Evolutionary conservation across 2,113 vertebrate species (phyloP).

Genomic region (Vicugna pacos): DNA sequence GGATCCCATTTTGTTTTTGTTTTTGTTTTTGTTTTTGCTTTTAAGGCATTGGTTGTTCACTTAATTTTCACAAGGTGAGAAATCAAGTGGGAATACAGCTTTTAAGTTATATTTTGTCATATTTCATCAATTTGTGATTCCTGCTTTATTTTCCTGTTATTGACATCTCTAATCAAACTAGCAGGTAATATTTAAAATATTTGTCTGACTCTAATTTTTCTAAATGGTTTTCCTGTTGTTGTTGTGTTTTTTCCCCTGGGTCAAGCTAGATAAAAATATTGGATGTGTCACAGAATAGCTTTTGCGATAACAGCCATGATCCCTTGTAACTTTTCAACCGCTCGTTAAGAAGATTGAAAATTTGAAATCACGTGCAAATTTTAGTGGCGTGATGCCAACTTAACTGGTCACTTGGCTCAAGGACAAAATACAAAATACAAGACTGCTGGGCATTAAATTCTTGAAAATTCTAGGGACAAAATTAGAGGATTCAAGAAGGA

Average conservation of each 20-base stretch:
- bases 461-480: constrained; percentile 26
- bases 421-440: constrained; percentile 65
- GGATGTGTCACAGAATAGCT: constrained; percentile 54
- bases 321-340: constrained; percentile 60
- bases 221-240: constrained; percentile 1
- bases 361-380: constrained; percentile 68
- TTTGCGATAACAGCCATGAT: not conserved
- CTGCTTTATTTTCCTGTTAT: not conserved
- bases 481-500: not conserved
- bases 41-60: not conserved
- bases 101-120: not conserved
- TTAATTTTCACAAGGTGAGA: not conserved
- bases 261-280: constrained; percentile 58
- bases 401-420: constrained; percentile 59
- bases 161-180: constrained; percentile 41
- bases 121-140: not conserved
- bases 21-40: not conserved
- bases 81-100: not conserved
- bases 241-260: constrained; percentile 18
- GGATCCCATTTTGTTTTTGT: not conserved
- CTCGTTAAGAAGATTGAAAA: constrained; percentile 73
- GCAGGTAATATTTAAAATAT: not conserved
- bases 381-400: constrained; percentile 33
- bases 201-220: not conserved
- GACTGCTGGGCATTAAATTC: not conserved